A percentile compares a stretch with the other conserved stretches of the same genome.
phyloP scores from a whole-genome alignment of 2,888 invertebrate genomes.

The Meteorus cinctellus region DNA sequence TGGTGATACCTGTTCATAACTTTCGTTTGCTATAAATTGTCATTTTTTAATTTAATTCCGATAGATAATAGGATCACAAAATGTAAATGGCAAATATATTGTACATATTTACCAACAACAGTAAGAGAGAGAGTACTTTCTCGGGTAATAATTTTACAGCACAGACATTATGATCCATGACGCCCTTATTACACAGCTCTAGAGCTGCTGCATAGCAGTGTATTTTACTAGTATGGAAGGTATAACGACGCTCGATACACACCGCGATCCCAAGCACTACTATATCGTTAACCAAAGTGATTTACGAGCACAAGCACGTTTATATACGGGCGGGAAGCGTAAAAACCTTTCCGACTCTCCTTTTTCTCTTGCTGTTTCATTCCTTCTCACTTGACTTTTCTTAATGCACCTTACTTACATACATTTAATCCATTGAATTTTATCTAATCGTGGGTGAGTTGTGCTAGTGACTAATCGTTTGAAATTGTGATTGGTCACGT shows the following conservation, averaged over 20 bases:
- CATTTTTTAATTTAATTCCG: not conserved
- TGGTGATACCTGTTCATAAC: too few species aligned
- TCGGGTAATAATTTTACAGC: conserved; percentile 9
- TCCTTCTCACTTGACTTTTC: conserved; percentile 4
- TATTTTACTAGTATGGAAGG: not conserved
- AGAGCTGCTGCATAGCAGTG: conserved; percentile 1
- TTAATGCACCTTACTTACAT: not conserved
- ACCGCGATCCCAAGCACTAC: conserved; percentile 28
- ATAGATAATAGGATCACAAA: too few species aligned
- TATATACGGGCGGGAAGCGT: conserved; percentile 16
- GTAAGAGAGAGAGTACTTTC: conserved; percentile 33
- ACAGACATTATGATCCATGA: conserved; percentile 44
- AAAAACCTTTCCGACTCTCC: conserved; percentile 14
- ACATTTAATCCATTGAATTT: not conserved
- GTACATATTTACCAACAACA: conserved; percentile 19
- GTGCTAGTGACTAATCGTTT: conserved; percentile 15
- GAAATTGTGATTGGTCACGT: not conserved
- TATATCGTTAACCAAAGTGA: conserved; percentile 40
- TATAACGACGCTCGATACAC: conserved; percentile 19
- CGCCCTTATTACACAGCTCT: conserved; percentile 41
- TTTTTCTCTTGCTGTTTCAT: not conserved
- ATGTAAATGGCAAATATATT: conserved; percentile 16
- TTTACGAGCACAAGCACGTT: conserved; percentile 39
- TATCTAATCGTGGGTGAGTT: conserved; percentile 30
- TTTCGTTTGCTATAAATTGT: not conserved